Percentiles rank a stretch among this genome's conserved stretches.
Conservation (phyloP, 2,797 vertebrate genomes). For the Coendou prehensilis region DNA sequence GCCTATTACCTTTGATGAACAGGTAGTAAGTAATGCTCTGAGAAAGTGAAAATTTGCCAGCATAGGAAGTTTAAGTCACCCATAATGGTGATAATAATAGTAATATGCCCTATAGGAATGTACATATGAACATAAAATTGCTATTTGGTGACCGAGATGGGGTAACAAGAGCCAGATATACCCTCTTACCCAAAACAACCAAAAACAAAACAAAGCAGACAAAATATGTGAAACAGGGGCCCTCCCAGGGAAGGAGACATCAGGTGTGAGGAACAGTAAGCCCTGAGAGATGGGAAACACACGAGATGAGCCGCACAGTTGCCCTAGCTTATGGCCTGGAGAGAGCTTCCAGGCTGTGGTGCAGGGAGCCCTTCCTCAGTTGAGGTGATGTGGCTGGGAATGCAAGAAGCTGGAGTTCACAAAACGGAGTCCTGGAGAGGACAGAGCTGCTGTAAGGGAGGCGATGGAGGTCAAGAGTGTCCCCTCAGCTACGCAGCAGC, state of each 20-base stretch:
- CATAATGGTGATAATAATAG: background rate
- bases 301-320: background rate
- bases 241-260: background rate
- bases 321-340: background rate
- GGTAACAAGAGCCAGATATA: background rate
- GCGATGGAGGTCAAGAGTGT: background rate
- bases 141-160: background rate
- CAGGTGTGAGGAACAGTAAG: background rate
- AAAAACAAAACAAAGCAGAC: background rate
- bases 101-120: background rate
- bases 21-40: background rate
- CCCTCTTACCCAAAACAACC: background rate
- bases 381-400: background rate
- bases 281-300: background rate
- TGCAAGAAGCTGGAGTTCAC: background rate
- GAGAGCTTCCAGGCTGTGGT: background rate
- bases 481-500: background rate
- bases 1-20: background rate
- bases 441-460: background rate
- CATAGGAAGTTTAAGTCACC: conserved; percentile 1
- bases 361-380: background rate
- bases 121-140: background rate
- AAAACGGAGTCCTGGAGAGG: background rate
- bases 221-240: background rate
- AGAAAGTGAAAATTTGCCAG: background rate